Evolutionary conservation across 1,140 invertebrate species (phyloP).

Genomic region (Bombus polaris): DNA sequence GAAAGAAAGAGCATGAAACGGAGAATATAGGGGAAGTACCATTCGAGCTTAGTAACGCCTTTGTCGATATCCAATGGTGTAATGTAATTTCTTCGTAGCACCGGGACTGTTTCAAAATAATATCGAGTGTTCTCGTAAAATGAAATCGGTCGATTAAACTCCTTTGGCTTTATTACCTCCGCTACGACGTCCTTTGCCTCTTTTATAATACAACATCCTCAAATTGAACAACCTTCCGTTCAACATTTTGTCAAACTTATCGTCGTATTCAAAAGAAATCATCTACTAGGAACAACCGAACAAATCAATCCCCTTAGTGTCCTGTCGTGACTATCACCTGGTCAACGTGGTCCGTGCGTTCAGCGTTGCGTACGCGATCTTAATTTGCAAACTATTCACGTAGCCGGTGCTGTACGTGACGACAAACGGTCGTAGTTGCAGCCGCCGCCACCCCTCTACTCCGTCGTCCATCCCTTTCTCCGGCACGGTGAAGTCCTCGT

Average conservation of each 20-base stretch:
- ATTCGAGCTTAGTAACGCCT: background rate
- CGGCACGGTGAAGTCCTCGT: slow-evolving; percentile 13
- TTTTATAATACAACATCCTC: background rate
- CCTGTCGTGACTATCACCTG: background rate
- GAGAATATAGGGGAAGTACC: background rate
- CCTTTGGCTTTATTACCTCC: background rate
- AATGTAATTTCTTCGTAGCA: slow-evolving; percentile 16
- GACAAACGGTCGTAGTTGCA: slow-evolving; percentile 55
- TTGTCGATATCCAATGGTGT: background rate
- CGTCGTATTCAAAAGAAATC: background rate
- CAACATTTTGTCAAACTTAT: background rate
- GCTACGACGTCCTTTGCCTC: background rate
- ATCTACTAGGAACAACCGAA: background rate
- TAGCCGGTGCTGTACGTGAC: slow-evolving; percentile 57
- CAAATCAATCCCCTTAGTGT: slow-evolving; percentile 3
- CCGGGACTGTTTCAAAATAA: slow-evolving; percentile 21
- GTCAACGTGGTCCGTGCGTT: background rate
- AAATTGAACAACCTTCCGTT: background rate
- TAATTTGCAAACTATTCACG: slow-evolving; percentile 75
- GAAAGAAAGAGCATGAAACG: too few species aligned
- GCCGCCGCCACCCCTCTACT: background rate
- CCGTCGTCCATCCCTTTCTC: background rate
- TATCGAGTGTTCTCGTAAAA: background rate
- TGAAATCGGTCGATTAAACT: slow-evolving; percentile 6
- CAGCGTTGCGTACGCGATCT: slow-evolving; percentile 49